These are phyloP conservation scores for Mythimna impura DNA, from an alignment of 2,888 invertebrate genomes.

Conservation along the genomic window DNA sequence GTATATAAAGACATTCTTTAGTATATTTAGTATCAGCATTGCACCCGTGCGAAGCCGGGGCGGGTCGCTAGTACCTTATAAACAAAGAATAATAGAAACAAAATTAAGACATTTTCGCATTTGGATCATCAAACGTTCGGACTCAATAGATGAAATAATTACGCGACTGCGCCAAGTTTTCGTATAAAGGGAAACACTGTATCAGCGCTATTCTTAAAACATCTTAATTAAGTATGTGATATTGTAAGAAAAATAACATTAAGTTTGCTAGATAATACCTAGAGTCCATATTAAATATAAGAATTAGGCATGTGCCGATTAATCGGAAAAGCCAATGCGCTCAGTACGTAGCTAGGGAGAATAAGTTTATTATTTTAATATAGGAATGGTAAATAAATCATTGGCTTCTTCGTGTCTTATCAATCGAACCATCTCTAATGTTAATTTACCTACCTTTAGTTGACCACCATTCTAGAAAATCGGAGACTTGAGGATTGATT, in stretches of 20 bases:
- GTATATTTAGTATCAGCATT: too few relatives aligned
- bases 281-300: constrained; percentile 11
- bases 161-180: too few relatives aligned
- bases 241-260: constrained; percentile 43
- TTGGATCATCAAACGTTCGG: not conserved
- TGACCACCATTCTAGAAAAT: constrained; percentile 39
- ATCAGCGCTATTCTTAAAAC: not conserved
- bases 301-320: constrained; percentile 47
- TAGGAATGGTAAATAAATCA: not conserved
- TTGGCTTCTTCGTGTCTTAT: constrained; percentile 6
- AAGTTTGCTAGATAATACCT: constrained; percentile 12
- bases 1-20: too few relatives aligned
- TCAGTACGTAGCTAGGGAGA: not conserved
- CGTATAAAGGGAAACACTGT: not conserved
- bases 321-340: constrained; percentile 8
- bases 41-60: too few relatives aligned
- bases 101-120: not conserved
- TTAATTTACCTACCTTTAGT: constrained; percentile 48
- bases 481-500: constrained; percentile 5
- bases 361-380: not conserved
- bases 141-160: not conserved
- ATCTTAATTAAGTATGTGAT: constrained; percentile 26
- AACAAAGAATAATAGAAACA: not conserved
- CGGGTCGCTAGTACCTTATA: not conserved
- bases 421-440: constrained; percentile 50